Evolutionary conservation across 2,113 vertebrate genomes (phyloP).

Genomic region (Tragelaphus scriptus): DNA sequence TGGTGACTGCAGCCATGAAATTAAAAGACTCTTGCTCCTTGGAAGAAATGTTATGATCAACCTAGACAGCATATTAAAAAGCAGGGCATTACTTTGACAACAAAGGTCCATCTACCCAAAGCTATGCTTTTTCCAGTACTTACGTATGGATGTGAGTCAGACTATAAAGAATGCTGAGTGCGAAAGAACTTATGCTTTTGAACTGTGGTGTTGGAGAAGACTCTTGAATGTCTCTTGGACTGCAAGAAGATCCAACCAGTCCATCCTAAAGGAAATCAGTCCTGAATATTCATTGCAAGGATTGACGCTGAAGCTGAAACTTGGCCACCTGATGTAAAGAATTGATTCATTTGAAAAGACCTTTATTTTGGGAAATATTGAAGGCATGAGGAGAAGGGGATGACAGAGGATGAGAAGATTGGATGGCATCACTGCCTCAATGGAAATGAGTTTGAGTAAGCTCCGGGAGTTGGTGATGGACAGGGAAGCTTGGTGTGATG

Average conservation of each 20-base stretch:
- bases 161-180: background rate
- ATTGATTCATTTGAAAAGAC: no score
- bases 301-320: no score
- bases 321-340: no score
- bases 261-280: background rate
- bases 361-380: background rate
- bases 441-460: background rate
- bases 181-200: background rate
- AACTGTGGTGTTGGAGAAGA: background rate
- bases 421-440: background rate
- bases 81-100: background rate
- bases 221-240: background rate
- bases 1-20: background rate
- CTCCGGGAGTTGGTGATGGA: accelerated
- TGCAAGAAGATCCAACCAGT: background rate
- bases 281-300: background rate
- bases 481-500: background rate
- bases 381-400: background rate
- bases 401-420: background rate
- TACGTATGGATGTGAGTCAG: background rate
- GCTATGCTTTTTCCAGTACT: background rate
- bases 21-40: background rate
- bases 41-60: background rate
- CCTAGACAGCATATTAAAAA: background rate
- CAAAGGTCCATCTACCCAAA: background rate